Conservation (phyloP, 2,797 vertebrate genomes). For the Novumbra hubbsi region DNA sequence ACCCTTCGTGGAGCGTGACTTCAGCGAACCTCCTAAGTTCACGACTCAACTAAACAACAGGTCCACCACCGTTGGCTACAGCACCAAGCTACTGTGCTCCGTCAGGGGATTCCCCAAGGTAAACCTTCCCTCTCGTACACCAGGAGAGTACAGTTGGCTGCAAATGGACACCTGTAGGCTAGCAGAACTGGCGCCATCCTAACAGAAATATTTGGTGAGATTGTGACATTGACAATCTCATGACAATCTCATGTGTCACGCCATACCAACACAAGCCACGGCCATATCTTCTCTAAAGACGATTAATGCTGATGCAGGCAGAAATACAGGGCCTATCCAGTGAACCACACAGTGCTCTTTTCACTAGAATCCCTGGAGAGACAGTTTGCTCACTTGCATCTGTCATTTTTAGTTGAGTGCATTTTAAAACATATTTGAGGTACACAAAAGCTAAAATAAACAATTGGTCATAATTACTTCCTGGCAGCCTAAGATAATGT, state of each 20-base stretch:
- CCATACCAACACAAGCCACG: too few species aligned
- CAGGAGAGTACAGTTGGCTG: neutral
- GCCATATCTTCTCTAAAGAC: too few species aligned
- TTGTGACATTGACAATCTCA: too few species aligned
- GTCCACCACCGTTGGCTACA: conserved; percentile 87
- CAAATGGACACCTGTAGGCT: neutral
- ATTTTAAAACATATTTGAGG: neutral
- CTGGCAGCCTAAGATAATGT: conserved; percentile 86
- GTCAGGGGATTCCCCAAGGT: conserved; percentile 76
- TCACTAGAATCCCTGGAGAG: neutral
- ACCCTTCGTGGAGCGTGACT: conserved; percentile 78
- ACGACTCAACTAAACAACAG: conserved; percentile 85
- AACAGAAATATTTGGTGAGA: too few species aligned
- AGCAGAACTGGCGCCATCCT: neutral
- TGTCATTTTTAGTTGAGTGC: conserved; percentile 15
- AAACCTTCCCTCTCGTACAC: neutral
- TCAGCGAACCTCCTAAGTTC: conserved; percentile 90
- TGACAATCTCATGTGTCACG: too few species aligned
- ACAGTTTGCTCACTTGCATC: neutral
- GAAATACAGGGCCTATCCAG: conserved; percentile 22
- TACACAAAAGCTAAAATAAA: neutral
- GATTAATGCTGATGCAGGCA: conserved; percentile 2
- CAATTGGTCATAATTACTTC: neutral
- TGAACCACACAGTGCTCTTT: neutral
- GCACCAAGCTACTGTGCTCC: conserved; percentile 88